Evolutionary conservation across 2,113 vertebrate genomes (phyloP).

Genomic region (Rutilus rutilus): DNA sequence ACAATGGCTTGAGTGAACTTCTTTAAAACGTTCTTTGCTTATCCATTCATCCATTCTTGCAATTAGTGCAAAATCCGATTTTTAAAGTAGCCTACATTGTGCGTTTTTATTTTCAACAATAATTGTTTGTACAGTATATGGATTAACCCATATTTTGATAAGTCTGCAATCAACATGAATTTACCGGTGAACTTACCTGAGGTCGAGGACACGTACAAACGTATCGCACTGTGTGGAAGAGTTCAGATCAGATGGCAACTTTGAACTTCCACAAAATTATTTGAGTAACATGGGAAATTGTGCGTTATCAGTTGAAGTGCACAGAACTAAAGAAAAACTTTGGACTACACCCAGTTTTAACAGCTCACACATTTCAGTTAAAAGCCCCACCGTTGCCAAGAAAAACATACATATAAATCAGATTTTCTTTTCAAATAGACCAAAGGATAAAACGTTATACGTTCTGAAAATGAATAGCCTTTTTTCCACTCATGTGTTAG

Average conservation of each 20-base stretch:
- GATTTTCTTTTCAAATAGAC: not conserved
- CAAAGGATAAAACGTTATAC: not conserved
- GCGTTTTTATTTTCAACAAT: not conserved
- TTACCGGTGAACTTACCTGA: not conserved
- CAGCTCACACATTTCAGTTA: not conserved
- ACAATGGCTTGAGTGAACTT: not conserved
- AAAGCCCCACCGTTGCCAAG: not conserved
- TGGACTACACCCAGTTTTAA: constrained; percentile 5
- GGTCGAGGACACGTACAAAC: not conserved
- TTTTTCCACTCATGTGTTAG: too few species aligned
- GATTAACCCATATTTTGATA: not conserved
- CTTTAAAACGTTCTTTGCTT: not conserved
- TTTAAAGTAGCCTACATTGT: too few species aligned
- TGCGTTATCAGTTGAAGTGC: not conserved
- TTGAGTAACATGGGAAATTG: too few species aligned
- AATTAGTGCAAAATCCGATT: not conserved
- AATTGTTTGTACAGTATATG: not conserved
- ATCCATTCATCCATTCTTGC: not conserved
- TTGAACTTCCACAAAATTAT: not conserved
- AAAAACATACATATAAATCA: not conserved
- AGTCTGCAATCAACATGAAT: not conserved
- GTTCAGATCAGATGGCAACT: not conserved
- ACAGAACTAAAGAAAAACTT: not conserved
- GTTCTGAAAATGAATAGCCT: not conserved
- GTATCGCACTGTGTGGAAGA: not conserved